These are phyloP conservation scores for Scopus umbretta DNA, from an alignment of 2,113 vertebrate genomes.

Conservation along the genomic window DNA sequence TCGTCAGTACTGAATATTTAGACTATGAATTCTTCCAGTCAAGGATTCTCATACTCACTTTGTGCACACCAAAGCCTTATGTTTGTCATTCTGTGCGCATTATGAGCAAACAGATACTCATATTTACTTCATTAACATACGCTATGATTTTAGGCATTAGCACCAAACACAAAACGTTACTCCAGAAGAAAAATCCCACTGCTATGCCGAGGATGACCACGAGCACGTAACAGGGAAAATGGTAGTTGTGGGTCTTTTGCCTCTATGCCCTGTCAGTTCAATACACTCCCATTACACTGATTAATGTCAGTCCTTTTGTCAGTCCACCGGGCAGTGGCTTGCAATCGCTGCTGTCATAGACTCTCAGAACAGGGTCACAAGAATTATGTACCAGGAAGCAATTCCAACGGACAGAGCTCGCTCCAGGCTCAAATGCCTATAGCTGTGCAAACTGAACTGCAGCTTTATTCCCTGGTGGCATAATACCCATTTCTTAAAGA, in stretches of 20 bases:
- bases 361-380: neutral
- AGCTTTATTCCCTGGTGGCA: neutral
- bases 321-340: neutral
- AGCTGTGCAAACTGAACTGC: neutral
- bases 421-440: neutral
- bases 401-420: neutral
- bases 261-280: neutral
- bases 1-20: neutral
- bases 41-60: neutral
- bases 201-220: accelerated
- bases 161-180: neutral
- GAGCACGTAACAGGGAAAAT: neutral
- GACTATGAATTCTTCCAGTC: neutral
- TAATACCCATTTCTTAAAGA: neutral
- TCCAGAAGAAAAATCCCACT: neutral
- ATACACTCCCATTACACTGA: neutral
- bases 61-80: neutral
- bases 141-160: neutral
- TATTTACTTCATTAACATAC: neutral
- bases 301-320: neutral
- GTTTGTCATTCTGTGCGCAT: accelerated
- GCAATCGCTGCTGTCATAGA: neutral
- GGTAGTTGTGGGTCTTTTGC: neutral
- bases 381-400: neutral
- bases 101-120: neutral